Conservation (phyloP, 2,113 vertebrate species). For the Menura novaehollandiae region DNA sequence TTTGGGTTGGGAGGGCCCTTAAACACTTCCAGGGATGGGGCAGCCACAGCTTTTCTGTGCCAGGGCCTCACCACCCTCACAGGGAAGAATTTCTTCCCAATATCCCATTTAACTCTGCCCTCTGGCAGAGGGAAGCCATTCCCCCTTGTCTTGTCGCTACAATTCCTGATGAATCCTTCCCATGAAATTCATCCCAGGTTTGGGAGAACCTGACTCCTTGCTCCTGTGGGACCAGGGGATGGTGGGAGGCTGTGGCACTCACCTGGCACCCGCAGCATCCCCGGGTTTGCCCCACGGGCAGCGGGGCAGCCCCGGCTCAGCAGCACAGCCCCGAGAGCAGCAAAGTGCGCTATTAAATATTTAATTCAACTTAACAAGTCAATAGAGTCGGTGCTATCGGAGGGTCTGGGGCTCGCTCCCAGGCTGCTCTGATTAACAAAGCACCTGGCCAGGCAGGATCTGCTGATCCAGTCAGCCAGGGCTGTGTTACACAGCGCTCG, state of each 20-base stretch:
- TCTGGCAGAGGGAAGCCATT: not conserved
- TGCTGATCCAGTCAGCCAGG: slow-evolving; percentile 14
- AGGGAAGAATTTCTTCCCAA: not conserved
- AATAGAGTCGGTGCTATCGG: slow-evolving; percentile 1
- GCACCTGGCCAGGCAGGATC: slow-evolving; percentile 21
- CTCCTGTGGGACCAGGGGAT: fast-evolving
- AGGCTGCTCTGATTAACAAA: slow-evolving; percentile 60
- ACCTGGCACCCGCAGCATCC: fast-evolving
- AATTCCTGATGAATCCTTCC: not conserved
- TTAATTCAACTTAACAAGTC: slow-evolving; percentile 51
- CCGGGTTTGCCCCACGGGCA: not conserved
- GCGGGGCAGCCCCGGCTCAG: not conserved
- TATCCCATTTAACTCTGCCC: not conserved
- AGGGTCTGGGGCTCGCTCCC: slow-evolving; percentile 4
- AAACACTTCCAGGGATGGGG: not conserved
- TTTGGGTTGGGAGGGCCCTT: not conserved
- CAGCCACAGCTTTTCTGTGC: not conserved
- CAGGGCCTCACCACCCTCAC: not conserved
- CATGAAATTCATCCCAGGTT: fast-evolving
- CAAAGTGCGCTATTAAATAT: slow-evolving; percentile 48
- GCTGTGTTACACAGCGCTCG: not conserved
- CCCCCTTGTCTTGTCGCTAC: not conserved
- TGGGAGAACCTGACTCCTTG: fast-evolving
- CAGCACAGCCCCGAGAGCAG: not conserved
- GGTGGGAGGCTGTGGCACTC: not conserved